phyloP scores from a whole-genome alignment of 2,797 vertebrate species.

The Characodon lateralis region DNA sequence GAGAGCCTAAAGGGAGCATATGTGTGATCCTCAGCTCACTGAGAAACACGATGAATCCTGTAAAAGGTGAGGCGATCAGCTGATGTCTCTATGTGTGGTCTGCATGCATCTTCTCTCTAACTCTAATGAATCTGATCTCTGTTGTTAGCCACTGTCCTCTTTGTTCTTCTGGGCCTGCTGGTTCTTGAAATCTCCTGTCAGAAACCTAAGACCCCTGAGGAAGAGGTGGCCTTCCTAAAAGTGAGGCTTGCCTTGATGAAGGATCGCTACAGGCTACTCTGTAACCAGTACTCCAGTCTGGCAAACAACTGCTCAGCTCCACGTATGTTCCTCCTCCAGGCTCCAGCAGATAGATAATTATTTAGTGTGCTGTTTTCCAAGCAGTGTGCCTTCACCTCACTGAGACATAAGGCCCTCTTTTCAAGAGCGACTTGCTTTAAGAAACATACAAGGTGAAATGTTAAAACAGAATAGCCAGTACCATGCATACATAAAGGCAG shows the following conservation, averaged over 20 bases:
- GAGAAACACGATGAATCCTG: constrained; percentile 15
- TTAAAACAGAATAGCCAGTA: too few relatives aligned
- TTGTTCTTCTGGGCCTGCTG: constrained; percentile 30
- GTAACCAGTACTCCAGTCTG: constrained; percentile 6
- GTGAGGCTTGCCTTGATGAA: constrained; percentile 18
- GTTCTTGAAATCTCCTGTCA: constrained; percentile 20
- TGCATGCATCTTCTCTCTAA: constrained; percentile 5
- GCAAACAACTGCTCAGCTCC: constrained; percentile 29
- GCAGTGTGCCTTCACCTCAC: background rate
- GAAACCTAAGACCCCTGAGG: background rate
- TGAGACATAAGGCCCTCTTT: background rate
- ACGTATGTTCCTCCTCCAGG: constrained; percentile 19
- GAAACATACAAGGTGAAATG: too few relatives aligned
- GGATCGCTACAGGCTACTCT: constrained; percentile 27
- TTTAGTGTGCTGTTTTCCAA: background rate
- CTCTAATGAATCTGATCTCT: background rate
- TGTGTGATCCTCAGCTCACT: background rate
- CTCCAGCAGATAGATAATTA: constrained; percentile 1
- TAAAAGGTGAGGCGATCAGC: constrained; percentile 19
- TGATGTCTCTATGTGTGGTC: background rate
- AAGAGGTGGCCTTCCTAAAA: constrained; percentile 13
- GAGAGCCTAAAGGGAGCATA: constrained; percentile 6
- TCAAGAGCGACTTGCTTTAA: background rate
- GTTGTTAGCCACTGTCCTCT: constrained; percentile 31
- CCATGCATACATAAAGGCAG: too few relatives aligned